These are phyloP conservation scores for Semotilus atromaculatus DNA, from an alignment of 2,797 vertebrate species.

Conservation along the genomic window DNA sequence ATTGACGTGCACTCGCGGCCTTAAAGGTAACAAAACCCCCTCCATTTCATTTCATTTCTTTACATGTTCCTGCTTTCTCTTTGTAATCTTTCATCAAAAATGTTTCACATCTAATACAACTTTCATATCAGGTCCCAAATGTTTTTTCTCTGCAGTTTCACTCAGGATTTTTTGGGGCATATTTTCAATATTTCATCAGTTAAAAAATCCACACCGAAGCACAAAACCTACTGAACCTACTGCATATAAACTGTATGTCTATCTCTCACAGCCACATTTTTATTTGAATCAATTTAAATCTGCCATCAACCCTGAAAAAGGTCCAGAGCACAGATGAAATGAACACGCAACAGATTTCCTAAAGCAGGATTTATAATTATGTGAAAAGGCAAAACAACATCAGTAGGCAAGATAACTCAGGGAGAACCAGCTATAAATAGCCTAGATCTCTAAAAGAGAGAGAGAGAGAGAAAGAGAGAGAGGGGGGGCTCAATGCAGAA, in stretches of 20 bases:
- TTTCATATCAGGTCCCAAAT: not conserved
- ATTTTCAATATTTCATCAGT: not conserved
- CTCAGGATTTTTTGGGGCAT: not conserved
- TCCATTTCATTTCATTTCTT: not conserved
- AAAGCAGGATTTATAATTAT: slow-evolving; percentile 21
- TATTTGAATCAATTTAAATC: not conserved
- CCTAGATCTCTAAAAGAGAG: slow-evolving; percentile 9
- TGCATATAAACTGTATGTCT: not conserved
- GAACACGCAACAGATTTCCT: slow-evolving; percentile 27
- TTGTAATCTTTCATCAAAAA: not conserved
- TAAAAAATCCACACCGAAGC: not conserved
- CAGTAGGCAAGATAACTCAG: slow-evolving; percentile 6
- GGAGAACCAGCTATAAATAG: slow-evolving; percentile 30
- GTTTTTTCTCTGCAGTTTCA: not conserved
- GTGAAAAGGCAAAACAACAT: slow-evolving; percentile 29
- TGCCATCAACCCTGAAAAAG: not conserved
- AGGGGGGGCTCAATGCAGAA: slow-evolving; percentile 24
- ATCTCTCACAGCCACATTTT: not conserved
- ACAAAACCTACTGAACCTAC: not conserved
- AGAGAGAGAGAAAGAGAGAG: not conserved
- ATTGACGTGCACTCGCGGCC: not conserved
- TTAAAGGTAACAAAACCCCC: not conserved
- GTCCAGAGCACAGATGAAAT: not conserved
- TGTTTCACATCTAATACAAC: not conserved
- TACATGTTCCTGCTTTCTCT: not conserved